phyloP scores from a whole-genome alignment of 2,113 vertebrate species.

The Anguilla rostrata region DNA sequence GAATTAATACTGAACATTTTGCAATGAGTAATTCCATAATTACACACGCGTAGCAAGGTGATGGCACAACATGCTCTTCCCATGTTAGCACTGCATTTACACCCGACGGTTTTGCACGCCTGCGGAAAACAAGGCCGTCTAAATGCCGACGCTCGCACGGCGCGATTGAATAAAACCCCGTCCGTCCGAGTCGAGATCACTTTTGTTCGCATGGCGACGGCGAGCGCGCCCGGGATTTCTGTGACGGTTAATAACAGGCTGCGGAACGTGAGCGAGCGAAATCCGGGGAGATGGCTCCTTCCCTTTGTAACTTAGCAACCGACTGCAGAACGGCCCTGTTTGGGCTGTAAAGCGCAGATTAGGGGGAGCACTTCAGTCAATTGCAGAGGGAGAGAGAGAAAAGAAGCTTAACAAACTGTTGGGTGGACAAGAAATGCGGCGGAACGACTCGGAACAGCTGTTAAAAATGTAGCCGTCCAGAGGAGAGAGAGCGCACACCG shows the following conservation, averaged over 20 bases:
- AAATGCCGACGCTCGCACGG: too few species aligned
- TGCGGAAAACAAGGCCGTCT: too few species aligned
- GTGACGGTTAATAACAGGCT: conserved; percentile 36
- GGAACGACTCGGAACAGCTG: background rate
- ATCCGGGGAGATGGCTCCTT: conserved; percentile 33
- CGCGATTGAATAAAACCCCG: too few species aligned
- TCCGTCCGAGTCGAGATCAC: background rate
- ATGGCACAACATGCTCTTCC: background rate
- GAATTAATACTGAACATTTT: too few species aligned
- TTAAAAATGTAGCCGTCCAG: background rate
- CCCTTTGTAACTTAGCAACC: conserved; percentile 49
- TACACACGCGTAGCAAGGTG: background rate
- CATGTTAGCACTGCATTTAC: too few species aligned
- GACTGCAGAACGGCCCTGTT: conserved; percentile 31
- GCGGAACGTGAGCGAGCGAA: conserved; percentile 38
- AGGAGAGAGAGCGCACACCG: background rate
- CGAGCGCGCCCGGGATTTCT: conserved; percentile 27
- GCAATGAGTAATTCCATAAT: background rate
- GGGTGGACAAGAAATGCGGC: conserved; percentile 14
- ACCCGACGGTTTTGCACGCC: too few species aligned
- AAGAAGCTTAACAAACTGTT: conserved; percentile 20
- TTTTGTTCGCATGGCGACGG: conserved; percentile 26
- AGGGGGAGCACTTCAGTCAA: conserved; percentile 36
- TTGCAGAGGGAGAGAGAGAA: conserved; percentile 13
- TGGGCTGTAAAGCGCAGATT: conserved; percentile 28